A percentile compares a stretch with the other conserved stretches of the same genome.
Conservation (phyloP, 2,113 vertebrate species). For the Rhynchopsitta pachyrhyncha region DNA sequence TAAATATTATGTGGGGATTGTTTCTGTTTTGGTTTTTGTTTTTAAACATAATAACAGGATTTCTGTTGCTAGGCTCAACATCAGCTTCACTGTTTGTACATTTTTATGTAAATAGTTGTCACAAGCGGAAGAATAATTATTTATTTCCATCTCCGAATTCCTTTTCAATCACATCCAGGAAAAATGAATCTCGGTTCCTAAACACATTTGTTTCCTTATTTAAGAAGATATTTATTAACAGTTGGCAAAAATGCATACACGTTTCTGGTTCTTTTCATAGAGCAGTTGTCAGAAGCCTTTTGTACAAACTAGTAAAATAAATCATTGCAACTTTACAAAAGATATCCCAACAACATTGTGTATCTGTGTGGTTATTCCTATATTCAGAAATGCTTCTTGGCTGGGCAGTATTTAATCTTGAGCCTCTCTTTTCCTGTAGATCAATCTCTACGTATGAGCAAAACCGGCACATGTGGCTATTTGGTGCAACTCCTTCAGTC, state of each 20-base stretch:
- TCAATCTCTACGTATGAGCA: not conserved
- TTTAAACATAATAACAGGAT: not conserved
- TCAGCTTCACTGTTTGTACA: constrained; percentile 70
- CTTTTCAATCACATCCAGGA: constrained; percentile 39
- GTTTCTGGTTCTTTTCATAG: constrained; percentile 56
- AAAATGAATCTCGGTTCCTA: constrained; percentile 48
- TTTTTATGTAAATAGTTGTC: constrained; percentile 81
- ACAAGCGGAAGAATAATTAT: constrained; percentile 73
- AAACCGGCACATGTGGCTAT: not conserved
- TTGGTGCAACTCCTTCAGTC: constrained; percentile 23
- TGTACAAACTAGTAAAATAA: constrained; percentile 74
- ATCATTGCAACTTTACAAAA: constrained; percentile 72
- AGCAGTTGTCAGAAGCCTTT: constrained; percentile 72
- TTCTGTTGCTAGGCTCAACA: constrained; percentile 62
- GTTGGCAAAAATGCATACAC: constrained; percentile 61
- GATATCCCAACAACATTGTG: not conserved
- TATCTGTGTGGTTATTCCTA: constrained; percentile 54
- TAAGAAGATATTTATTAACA: constrained; percentile 85
- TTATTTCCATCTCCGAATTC: constrained; percentile 77
- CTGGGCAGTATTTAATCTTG: not conserved
- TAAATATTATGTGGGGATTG: constrained; percentile 46
- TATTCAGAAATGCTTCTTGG: not conserved
- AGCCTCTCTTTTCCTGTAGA: not conserved
- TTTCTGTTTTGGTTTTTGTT: not conserved
- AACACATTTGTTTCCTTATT: constrained; percentile 77